phyloP scores from a whole-genome alignment of 2,797 vertebrate species.

The Hypotaenidia philippensis region DNA sequence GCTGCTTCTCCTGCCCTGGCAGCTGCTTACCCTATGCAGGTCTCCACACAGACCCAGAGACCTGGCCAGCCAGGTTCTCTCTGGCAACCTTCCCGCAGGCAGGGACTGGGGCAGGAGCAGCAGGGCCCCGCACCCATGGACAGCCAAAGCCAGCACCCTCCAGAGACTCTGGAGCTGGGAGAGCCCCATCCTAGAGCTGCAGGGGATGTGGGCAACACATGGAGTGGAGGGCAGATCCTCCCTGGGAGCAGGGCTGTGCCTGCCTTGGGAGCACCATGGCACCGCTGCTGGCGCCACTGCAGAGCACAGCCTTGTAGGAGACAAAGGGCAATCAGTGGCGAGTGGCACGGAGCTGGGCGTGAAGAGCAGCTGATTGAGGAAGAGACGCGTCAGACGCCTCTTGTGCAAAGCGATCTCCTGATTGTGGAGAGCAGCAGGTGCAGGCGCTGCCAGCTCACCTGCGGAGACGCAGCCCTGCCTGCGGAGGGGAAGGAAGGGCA shows the following conservation, averaged over 20 bases:
- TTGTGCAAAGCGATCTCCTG: conserved; percentile 48
- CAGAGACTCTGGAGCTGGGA: background rate
- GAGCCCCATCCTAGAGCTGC: background rate
- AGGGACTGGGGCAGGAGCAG: background rate
- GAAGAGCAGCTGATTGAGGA: conserved; percentile 78
- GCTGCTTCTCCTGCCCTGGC: background rate
- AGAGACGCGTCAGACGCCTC: conserved; percentile 46
- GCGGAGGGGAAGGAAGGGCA: background rate
- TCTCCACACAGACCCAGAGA: background rate
- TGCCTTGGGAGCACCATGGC: rapidly evolving
- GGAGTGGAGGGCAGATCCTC: background rate
- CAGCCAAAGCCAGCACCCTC: background rate
- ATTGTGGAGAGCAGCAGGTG: conserved; percentile 73
- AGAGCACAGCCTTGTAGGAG: conserved; percentile 33
- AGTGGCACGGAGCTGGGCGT: conserved; percentile 62
- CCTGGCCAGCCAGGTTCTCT: rapidly evolving
- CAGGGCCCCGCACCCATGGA: rapidly evolving
- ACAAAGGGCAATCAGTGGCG: conserved; percentile 75
- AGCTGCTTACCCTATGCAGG: rapidly evolving
- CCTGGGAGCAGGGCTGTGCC: background rate
- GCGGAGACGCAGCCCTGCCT: background rate
- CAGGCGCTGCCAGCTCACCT: conserved; percentile 51
- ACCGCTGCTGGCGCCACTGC: background rate
- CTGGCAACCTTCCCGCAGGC: rapidly evolving
- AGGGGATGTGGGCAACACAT: rapidly evolving